Evolutionary conservation across 2,888 invertebrate genomes (phyloP), one percentile per base, ranked within the genome.

Genomic region (Epinotia demarniana): DNA sequence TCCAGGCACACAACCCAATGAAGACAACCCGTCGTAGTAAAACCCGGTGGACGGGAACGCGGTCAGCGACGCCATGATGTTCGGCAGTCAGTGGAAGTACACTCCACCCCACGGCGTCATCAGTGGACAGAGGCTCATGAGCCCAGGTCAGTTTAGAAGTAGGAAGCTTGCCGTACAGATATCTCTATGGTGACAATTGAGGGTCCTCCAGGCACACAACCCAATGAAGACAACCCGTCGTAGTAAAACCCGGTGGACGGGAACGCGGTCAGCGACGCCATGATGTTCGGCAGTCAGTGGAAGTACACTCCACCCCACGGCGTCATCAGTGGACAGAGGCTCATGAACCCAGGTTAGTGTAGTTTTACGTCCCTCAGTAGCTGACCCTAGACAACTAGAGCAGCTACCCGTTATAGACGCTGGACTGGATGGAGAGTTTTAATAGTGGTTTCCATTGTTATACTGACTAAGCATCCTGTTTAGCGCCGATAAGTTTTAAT

Each of bases 171-270:
- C n/a, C n/a, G n/a, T n/a, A n/a, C n/a, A n/a, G n/a, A n/a, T n/a
- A n/a, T 16, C 49, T 16, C 49, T 49, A 13, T 12, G 13, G 81
- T 77, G 2, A 23, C 12, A 58, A 19, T 1, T 4, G 19, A 3
- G 23, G 19, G 12, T 4, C 3, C 23, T 12, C 12, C 19, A 23
- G 23, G 6, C 11, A n/a, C 33, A 16, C 8, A 2, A 8, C 43
- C 2, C 1, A 12, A 18, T 43, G 43, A 70, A 73, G 92, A 90
- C 83, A 86, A 87, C 77, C 87, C 90, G 2, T 76, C 90, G 13
- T 90, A 92, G 81, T 90, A 91, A 84, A 92, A 92, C 81, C 90
- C 91, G 1, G 92, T 91, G 62, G 92, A 92, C 79, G 90, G 88
- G 18, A 87, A 85, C 85, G 79, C 82, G 6, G 79, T 87, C 43